These are phyloP conservation scores for Agrypnia vestita DNA, from an alignment of 1,140 invertebrate genomes.

Conservation along the genomic window DNA sequence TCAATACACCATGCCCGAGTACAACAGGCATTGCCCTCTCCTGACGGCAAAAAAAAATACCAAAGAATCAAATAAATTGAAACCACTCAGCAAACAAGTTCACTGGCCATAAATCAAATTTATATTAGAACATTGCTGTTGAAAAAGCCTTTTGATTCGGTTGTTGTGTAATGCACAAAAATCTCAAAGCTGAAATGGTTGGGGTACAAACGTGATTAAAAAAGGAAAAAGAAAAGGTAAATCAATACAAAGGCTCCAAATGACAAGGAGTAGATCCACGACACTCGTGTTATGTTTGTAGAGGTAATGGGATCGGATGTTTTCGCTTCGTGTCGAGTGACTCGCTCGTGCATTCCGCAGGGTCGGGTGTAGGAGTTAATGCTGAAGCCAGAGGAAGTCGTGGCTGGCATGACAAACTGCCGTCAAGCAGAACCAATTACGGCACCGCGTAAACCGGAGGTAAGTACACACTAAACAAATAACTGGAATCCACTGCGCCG, in stretches of 20 bases:
- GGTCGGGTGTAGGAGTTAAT: neutral
- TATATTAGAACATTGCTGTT: neutral
- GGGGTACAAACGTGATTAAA: neutral
- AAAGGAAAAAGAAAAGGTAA: neutral
- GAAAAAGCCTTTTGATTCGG: conserved; percentile 12
- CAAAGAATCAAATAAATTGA: too few relatives aligned
- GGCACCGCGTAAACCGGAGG: conserved; percentile 26
- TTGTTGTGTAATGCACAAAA: neutral
- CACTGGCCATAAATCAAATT: too few relatives aligned
- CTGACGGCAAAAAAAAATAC: too few relatives aligned
- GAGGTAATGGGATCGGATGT: neutral
- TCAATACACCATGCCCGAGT: too few relatives aligned
- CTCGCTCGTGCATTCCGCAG: neutral
- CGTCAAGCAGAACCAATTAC: conserved; percentile 60
- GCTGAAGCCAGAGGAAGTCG: conserved; percentile 23
- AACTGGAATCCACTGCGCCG: conserved; percentile 46
- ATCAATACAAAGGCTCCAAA: too few relatives aligned
- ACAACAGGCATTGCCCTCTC: too few relatives aligned
- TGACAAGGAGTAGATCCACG: too few relatives aligned
- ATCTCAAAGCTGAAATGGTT: neutral
- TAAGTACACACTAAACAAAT: conserved; percentile 37
- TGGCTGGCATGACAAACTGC: conserved; percentile 55
- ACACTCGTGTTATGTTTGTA: too few relatives aligned
- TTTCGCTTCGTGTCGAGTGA: neutral
- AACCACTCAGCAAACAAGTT: too few relatives aligned